Evolutionary conservation across 2,888 invertebrate genomes (phyloP).

Genomic region (Dryadula phaetusa): DNA sequence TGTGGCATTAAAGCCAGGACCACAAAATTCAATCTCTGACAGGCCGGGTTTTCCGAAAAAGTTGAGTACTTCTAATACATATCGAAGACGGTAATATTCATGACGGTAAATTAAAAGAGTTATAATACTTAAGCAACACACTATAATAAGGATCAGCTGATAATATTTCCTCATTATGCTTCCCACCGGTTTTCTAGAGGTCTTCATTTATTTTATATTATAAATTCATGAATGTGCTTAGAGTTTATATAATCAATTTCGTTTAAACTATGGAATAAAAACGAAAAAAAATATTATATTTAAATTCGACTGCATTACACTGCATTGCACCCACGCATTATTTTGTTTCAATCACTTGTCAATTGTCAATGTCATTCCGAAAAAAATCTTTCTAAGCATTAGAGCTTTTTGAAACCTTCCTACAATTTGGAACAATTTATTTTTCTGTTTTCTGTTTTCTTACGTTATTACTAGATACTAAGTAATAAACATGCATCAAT

Average conservation of each 20-base stretch:
- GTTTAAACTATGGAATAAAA: not conserved
- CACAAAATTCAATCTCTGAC: conserved; percentile 80
- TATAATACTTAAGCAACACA: conserved; percentile 89
- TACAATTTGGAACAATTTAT: too few relatives aligned
- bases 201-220: conserved; percentile 66
- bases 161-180: conserved; percentile 92
- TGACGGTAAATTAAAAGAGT: conserved; percentile 92
- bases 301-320: conserved; percentile 17
- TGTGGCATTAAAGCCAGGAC: conserved; percentile 81
- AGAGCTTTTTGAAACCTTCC: too few relatives aligned
- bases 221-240: conserved; percentile 2
- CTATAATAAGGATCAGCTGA: conserved; percentile 88
- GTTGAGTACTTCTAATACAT: conserved; percentile 93
- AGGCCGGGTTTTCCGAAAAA: conserved; percentile 91
- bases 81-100: conserved; percentile 92
- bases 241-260: not conserved
- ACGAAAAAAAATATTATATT: not conserved
- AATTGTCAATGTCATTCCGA: not conserved
- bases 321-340: conserved; percentile 10
- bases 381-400: not conserved
- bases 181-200: conserved; percentile 65
- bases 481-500: too few relatives aligned
- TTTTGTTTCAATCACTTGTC: not conserved
- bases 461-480: too few relatives aligned
- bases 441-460: too few relatives aligned